Base-by-base conservation (phyloP, 2,888 invertebrate species). In the Ectemnius lituratus region DNA sequence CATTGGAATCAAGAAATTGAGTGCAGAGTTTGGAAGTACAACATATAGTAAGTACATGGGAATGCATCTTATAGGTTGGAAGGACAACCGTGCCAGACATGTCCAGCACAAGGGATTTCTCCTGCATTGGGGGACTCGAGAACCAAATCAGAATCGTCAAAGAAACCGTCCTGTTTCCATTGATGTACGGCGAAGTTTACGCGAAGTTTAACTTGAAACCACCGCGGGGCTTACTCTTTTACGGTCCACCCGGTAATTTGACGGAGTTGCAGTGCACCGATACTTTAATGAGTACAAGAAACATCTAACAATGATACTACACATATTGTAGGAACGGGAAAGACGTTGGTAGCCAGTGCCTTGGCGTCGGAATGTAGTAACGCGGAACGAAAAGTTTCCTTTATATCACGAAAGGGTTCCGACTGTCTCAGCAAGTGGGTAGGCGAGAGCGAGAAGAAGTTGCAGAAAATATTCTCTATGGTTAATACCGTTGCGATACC, bases 391-490 rank as follows among this genome's bases (percentile, higher is more conserved):
- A 95, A 96, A 88, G 96, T 96, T 0, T 93, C 97, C 0, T 98
- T 98, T 91, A 98, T 97, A 90, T 96, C 97, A 94, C 93, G 97
- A 73, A 98, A 98, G 91, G 97, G 97, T 11, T 97, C 97, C 0
- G 98, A 98, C 90, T 96, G 97, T 84, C 91, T 98, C 75, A 97
- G 97, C 92, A 98, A 97, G 90, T 98, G 97, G 97, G 96, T 98
- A 13, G 98, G 98, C 8, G 98, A 98, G 91, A 97, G 97, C 45
- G 98, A 98, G 90, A 93, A 97, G 85, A 97, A 97, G 88, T 92
- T 98, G 65, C 93, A 97, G 85, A 92, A 82, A 57, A 72, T 80
- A 23, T 80, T 82, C 27, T 72, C 78, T n/a, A 8, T 78, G 76
- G 78, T 84, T 62, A 63, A 71, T 64, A 66, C 23, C 14, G 14